Evolutionary conservation across 2,113 vertebrate genomes (phyloP), one percentile per base, ranked within the genome.

Genomic region (Tragelaphus buxtoni): DNA sequence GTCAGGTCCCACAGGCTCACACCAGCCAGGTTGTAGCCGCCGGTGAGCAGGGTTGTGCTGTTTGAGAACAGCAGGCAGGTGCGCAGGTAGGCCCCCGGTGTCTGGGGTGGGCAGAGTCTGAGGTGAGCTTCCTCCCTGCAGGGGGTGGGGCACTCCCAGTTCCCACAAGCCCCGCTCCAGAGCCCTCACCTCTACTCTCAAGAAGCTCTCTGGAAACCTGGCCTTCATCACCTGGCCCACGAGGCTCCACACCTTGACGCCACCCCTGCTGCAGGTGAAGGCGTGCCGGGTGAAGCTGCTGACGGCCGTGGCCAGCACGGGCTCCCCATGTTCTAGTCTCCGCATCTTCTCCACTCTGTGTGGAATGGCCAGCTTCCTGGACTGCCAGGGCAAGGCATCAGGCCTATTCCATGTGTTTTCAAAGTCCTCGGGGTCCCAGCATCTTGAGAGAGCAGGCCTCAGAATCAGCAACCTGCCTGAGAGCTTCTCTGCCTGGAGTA

Each of bases 191-290:
- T 95, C 81, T 0, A 60, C 22, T 0, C 2, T 9, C 61, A 97
- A 56, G 81, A 88, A n/a, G 56, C 85, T 95, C 49, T 90, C 85
- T 0, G 93, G 96, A 30, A 53, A 26, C 9, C 24, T 20, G 85
- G 92, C 94, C 91, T 56, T 56, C 1, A 13, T 39, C 81, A 30
- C 63, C 61, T n/a, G 94, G 51, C 39, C 28, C 0, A 11, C 55
- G 18, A 97, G 94, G 20, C 39, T 94, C 97, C 97, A 98, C 77
- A 97, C 96, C 61, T 96, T 94, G 93, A 98, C 4, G 1, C 96
- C 88, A 0, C 8, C 39, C 45, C 61, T 28, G 81, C 88, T 20
- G 3, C 97, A 98, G 81, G 96, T 97, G 61, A 97, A 98, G 1
- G 28, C 81, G 0, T 95, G 97, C 3, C 69, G 39, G 0, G n/a